A percentile compares a stretch with the other conserved stretches of the same genome.
Evolutionary conservation across 1,140 invertebrate genomes (phyloP).

Genomic region (Sitodiplosis mosellana): DNA sequence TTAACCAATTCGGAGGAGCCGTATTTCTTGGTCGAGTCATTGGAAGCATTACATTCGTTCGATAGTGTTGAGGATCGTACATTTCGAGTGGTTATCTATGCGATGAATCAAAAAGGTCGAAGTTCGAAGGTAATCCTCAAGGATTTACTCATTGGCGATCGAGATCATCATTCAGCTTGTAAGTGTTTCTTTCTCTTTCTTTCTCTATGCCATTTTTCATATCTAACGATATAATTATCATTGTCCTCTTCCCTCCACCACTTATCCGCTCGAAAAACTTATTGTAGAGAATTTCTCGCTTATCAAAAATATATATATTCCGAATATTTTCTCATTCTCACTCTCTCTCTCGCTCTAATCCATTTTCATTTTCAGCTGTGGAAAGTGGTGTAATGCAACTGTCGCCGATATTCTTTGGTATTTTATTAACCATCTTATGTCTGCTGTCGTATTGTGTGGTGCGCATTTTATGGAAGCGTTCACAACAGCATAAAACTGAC

Average conservation of each 20-base stretch:
- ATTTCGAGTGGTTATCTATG: constrained; percentile 20
- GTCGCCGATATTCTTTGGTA: constrained; percentile 23
- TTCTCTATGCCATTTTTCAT: neutral
- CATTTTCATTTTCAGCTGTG: constrained; percentile 13
- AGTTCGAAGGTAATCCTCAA: constrained; percentile 17
- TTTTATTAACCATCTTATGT: constrained; percentile 20
- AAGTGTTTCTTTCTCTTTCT: neutral
- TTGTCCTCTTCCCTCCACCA: no score
- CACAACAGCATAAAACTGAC: constrained; percentile 10
- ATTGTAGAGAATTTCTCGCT: no score
- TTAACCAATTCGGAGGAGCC: constrained; percentile 22
- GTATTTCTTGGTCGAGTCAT: constrained; percentile 20
- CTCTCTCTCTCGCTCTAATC: no score
- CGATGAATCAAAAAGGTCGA: constrained; percentile 23
- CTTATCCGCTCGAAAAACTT: no score
- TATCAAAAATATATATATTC: no score
- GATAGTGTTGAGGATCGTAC: constrained; percentile 24
- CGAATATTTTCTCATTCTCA: no score
- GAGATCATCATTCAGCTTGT: neutral
- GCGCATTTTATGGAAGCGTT: constrained; percentile 20
- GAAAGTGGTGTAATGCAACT: constrained; percentile 20
- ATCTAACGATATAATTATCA: neutral
- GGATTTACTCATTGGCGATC: constrained; percentile 25
- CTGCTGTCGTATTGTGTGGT: constrained; percentile 21
- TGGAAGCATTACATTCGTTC: constrained; percentile 21